phyloP scores from a whole-genome alignment of 1,140 invertebrate species.

The Drosophila kepulauana region DNA sequence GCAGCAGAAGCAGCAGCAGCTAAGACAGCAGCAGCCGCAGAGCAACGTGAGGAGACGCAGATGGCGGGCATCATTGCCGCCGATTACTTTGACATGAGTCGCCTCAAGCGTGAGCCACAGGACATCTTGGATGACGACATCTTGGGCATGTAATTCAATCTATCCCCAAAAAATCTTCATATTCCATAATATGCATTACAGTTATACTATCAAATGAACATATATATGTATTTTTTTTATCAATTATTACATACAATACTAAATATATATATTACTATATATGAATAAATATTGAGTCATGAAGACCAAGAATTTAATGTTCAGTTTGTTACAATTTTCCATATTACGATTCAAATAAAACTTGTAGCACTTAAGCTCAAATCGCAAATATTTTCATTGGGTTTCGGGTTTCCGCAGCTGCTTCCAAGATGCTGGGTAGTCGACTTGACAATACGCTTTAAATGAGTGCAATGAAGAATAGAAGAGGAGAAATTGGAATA shows the following conservation, averaged over 20 bases:
- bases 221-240: background rate
- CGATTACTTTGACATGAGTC: conserved; percentile 54
- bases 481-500: too few relatives aligned
- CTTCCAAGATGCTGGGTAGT: too few relatives aligned
- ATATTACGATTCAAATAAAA: conserved; percentile 21
- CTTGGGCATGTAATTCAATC: conserved; percentile 48
- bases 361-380: background rate
- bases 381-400: too few relatives aligned
- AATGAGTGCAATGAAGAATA: too few relatives aligned
- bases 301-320: conserved; percentile 7
- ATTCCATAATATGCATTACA: background rate
- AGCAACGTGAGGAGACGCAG: conserved; percentile 1
- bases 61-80: conserved; percentile 65
- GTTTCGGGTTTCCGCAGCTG: too few relatives aligned
- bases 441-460: too few relatives aligned
- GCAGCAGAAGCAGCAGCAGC: background rate
- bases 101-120: conserved; percentile 58
- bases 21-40: background rate
- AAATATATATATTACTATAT: conserved; percentile 1
- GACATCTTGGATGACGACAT: conserved; percentile 53
- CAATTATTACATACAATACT: background rate
- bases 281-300: conserved; percentile 11
- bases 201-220: background rate
- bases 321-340: conserved; percentile 6
- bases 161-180: background rate